These are phyloP conservation scores for Gryllus bimaculatus DNA, from an alignment of 1,140 invertebrate genomes.

Conservation along the genomic window DNA sequence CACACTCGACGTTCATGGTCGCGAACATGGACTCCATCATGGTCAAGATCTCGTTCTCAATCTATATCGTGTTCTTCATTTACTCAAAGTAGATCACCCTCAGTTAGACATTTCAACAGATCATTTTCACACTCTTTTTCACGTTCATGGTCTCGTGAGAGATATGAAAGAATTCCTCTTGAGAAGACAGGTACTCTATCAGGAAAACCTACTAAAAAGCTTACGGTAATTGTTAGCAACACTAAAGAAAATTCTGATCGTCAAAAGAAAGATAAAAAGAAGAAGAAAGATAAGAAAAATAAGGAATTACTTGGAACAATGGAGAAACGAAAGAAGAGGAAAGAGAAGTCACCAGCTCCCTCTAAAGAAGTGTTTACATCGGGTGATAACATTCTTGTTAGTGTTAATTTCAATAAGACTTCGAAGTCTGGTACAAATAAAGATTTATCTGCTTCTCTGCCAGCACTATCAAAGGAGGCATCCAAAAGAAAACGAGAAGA, in stretches of 20 bases:
- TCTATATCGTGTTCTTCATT: constrained; percentile 27
- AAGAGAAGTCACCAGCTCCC: constrained; percentile 48
- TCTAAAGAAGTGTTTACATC: constrained; percentile 85
- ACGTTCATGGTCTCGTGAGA: constrained; percentile 25
- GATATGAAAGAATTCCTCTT: constrained; percentile 22
- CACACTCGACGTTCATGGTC: constrained; percentile 24
- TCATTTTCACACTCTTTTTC: constrained; percentile 18
- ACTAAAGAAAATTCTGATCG: constrained; percentile 29
- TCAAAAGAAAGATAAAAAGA: constrained; percentile 38
- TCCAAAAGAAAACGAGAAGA: constrained; percentile 30
- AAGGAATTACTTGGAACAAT: constrained; percentile 30
- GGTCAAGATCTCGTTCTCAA: constrained; percentile 40
- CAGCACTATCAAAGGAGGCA: constrained; percentile 35
- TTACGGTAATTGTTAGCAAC: constrained; percentile 22
- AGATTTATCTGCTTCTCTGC: constrained; percentile 16
- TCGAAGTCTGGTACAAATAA: constrained; percentile 35
- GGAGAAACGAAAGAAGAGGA: constrained; percentile 35
- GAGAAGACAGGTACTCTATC: constrained; percentile 7
- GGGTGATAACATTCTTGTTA: constrained; percentile 83
- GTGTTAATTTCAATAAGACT: constrained; percentile 76
- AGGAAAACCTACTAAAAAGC: constrained; percentile 20
- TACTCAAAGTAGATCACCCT: constrained; percentile 32
- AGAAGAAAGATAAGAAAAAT: constrained; percentile 40
- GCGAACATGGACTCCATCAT: constrained; percentile 36
- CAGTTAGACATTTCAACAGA: constrained; percentile 21